Conservation (phyloP, 2,113 vertebrate species). For the Carassius carassius region DNA sequence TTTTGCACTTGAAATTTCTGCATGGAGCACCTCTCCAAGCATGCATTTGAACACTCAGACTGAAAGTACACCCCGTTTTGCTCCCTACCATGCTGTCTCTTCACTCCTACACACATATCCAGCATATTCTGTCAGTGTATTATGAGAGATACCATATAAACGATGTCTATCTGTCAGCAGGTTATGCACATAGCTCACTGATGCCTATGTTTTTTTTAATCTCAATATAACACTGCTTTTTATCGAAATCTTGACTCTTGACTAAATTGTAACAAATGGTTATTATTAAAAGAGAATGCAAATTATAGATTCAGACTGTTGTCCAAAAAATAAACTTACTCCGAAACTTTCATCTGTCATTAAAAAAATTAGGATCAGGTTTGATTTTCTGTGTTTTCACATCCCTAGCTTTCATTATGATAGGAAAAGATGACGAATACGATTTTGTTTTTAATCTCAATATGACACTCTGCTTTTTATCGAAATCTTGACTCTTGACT, state of each 20-base stretch:
- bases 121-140: slow-evolving; percentile 2
- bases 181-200: background rate
- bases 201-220: background rate
- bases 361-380: too few species aligned
- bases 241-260: background rate
- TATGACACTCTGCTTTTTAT: background rate
- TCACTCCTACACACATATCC: background rate
- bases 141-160: background rate
- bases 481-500: background rate
- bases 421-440: too few species aligned
- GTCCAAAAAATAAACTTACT: too few species aligned
- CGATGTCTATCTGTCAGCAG: background rate
- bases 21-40: background rate
- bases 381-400: too few species aligned
- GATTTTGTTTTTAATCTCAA: background rate
- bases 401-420: too few species aligned
- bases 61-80: background rate
- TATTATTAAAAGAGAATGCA: background rate
- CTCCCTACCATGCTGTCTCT: background rate
- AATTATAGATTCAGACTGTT: background rate
- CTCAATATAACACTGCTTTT: background rate
- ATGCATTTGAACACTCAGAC: background rate
- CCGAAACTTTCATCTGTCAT: too few species aligned
- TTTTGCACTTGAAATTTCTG: background rate
- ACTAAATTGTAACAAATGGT: background rate